Conservation (phyloP, 2,888 invertebrate genomes). For the Phortica magna region DNA sequence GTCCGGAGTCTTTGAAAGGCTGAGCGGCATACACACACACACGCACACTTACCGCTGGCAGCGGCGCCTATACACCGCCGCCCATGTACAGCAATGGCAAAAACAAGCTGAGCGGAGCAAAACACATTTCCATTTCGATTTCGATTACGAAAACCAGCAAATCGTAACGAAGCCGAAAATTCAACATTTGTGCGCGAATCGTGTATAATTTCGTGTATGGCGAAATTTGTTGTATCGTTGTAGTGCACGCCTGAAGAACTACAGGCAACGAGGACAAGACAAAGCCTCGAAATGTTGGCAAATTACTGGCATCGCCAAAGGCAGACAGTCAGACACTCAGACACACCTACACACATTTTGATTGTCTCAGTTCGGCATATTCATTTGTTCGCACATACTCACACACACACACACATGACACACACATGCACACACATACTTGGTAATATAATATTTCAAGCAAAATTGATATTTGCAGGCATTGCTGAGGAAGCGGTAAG, state of each 20-base stretch:
- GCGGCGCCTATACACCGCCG: background rate
- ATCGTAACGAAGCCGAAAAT: conserved; percentile 49
- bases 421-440: background rate
- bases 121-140: conserved; percentile 47
- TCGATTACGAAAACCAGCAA: conserved; percentile 53
- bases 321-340: background rate
- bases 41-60: background rate
- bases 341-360: background rate
- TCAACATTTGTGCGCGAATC: conserved; percentile 47
- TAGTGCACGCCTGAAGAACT: conserved; percentile 2
- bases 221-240: background rate
- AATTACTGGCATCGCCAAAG: conserved; percentile 1
- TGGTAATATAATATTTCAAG: conserved; percentile 13
- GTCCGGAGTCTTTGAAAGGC: background rate
- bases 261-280: conserved; percentile 39
- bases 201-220: conserved; percentile 51
- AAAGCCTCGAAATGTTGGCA: conserved; percentile 26
- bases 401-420: background rate
- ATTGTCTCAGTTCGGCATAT: background rate
- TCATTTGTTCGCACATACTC: background rate
- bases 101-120: conserved; percentile 1
- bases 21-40: background rate
- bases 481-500: background rate
- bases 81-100: too few relatives aligned
- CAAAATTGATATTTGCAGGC: conserved; percentile 17